phyloP scores from a whole-genome alignment of 2,113 vertebrate species.

The Chaenocephalus aceratus region DNA sequence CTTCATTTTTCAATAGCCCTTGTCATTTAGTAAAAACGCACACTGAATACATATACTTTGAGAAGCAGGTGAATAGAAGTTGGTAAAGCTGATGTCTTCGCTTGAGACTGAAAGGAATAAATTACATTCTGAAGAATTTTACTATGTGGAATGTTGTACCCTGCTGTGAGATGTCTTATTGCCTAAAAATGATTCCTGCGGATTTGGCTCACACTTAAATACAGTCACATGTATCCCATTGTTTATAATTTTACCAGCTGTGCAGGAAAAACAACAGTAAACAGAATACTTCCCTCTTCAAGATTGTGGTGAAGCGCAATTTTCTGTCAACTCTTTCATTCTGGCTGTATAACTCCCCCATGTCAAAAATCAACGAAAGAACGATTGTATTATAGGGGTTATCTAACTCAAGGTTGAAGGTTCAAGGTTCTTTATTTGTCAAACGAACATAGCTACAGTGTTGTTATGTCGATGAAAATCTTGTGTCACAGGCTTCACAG shows the following conservation, averaged over 20 bases:
- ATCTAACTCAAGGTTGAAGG: constrained; percentile 12
- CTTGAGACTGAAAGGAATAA: background rate
- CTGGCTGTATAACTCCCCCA: constrained; percentile 35
- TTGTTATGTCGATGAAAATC: no score
- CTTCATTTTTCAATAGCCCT: background rate
- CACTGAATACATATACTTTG: background rate
- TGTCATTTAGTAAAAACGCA: background rate
- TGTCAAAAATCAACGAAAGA: constrained; percentile 40
- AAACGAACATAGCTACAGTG: no score
- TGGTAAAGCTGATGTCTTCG: background rate
- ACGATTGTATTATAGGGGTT: constrained; percentile 44
- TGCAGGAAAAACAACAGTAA: constrained; percentile 25
- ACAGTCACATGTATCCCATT: background rate
- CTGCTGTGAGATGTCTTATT: background rate
- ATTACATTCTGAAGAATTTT: background rate
- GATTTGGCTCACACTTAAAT: background rate
- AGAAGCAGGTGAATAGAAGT: background rate
- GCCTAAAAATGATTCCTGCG: background rate
- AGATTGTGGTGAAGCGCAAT: constrained; percentile 19
- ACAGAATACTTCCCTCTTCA: constrained; percentile 20
- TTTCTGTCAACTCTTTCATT: constrained; percentile 45
- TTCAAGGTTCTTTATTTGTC: no score
- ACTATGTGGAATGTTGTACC: background rate
- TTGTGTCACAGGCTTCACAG: no score
- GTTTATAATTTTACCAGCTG: constrained; percentile 6